phyloP scores from a whole-genome alignment of 37 sponge, comb jelly and placozoan genomes.

The Bolinopsis microptera region DNA sequence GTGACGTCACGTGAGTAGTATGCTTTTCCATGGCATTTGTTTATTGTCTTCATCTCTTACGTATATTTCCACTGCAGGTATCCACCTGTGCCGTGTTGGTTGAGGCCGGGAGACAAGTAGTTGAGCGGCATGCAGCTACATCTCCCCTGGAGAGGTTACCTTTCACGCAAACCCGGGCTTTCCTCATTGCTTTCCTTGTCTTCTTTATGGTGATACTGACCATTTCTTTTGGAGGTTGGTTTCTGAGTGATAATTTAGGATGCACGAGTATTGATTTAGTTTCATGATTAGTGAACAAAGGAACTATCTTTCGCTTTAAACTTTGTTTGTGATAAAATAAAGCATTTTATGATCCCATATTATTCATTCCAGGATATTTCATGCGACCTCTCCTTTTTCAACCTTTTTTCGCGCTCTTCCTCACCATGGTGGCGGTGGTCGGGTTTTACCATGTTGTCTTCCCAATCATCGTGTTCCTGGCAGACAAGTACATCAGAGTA shows the following conservation, averaged over 20 bases:
- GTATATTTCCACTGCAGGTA: too few relatives aligned
- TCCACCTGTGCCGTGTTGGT: background rate
- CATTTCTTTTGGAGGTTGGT: background rate
- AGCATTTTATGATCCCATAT: too few relatives aligned
- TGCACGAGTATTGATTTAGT: too few relatives aligned
- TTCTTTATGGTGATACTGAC: background rate
- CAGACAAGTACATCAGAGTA: background rate
- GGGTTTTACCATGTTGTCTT: conserved; percentile 46
- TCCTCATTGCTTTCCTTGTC: conserved; percentile 22
- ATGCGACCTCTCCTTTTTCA: background rate
- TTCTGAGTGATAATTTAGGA: background rate
- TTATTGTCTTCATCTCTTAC: too few relatives aligned
- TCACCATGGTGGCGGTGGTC: background rate
- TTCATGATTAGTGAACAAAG: too few relatives aligned
- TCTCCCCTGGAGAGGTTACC: background rate
- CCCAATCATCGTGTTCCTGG: background rate
- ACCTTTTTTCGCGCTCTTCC: conserved; percentile 28
- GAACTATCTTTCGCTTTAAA: too few relatives aligned
- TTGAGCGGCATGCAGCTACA: background rate
- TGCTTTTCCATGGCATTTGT: too few relatives aligned
- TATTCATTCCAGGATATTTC: background rate
- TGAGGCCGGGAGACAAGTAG: background rate
- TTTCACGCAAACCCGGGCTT: background rate
- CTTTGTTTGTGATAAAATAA: too few relatives aligned
- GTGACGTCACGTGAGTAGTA: too few relatives aligned